Evolutionary conservation across 2,797 vertebrate species (phyloP), one percentile per base, ranked within the genome.

Genomic region (Eptatretus atami): DNA sequence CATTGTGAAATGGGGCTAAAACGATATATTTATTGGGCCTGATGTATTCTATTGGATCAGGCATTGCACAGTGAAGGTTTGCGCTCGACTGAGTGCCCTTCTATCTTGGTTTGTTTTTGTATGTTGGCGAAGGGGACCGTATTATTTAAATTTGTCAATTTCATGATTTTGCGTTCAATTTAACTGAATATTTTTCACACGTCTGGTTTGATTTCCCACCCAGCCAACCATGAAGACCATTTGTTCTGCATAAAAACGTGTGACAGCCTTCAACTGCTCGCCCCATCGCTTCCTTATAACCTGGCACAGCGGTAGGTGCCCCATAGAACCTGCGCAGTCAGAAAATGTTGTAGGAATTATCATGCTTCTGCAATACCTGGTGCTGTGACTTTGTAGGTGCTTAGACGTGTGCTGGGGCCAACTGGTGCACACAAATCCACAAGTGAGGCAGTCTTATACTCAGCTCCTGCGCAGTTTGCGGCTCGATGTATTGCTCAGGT

Each of bases 371-470:
- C 14, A 12, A 12, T 66, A 52, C 44, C 15, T 44, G 19, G 14
- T 63, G 61, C 3, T 54, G 63, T 64, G 53, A 53, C 13, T 65
- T 19, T 67, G 15, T 68, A 98, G 92, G 69, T 98, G 87, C 77
- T 82, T 88, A 66, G 86, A 92, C 64, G 80, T 95, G 67, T 92
- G 85, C 73, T 78, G 85, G 65, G 84, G 94, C 63, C 92, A 96
- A 6, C 69, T 96, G 25, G 83, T 98, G 8, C 83, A 94, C 63
- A 88, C 82, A 0, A 77, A 79, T 31, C 80, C 83, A 68, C 77
- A 82, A 66, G 79, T 96, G 65, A 79, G 88, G 66, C 90, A 96
- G 70, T 79, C 82, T 55, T 98, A 86, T 67, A 84, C 83, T 63
- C 95, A 86, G 69, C 78, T 98, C 44, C 74, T 98, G 64, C 82